Evolutionary conservation across 2,888 invertebrate species (phyloP).

Genomic region (Acanthopleura granulata): DNA sequence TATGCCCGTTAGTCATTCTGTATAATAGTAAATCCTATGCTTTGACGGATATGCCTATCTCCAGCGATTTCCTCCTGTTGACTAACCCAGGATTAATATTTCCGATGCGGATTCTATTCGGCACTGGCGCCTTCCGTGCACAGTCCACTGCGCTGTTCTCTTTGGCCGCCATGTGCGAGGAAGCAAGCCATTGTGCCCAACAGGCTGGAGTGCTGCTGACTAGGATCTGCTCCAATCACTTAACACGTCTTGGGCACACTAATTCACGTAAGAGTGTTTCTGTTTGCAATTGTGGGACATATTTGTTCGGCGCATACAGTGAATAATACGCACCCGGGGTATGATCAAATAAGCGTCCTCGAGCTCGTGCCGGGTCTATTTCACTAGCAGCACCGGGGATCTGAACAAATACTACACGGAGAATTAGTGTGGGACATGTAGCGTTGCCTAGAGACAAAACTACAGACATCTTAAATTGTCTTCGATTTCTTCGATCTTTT

Average conservation of each 20-base stretch:
- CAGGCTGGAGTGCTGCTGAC: neutral
- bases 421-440: neutral
- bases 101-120: neutral
- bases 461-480: slow-evolving; percentile 12
- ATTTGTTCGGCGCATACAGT: neutral
- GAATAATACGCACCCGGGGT: neutral
- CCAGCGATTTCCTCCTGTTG: neutral
- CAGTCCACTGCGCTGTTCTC: neutral
- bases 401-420: slow-evolving; percentile 2
- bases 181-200: neutral
- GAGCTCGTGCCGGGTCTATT: neutral
- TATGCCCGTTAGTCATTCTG: no score
- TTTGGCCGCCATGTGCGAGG: neutral
- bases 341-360: neutral
- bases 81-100: neutral
- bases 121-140: neutral
- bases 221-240: neutral
- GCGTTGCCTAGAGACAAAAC: slow-evolving; percentile 15
- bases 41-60: neutral
- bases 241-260: slow-evolving; percentile 5
- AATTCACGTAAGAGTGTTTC: slow-evolving; percentile 1
- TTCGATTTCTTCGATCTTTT: slow-evolving; percentile 19
- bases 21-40: no score
- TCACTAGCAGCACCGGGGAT: neutral
- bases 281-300: slow-evolving; percentile 11